Evolutionary conservation across 2,797 vertebrate genomes (phyloP).

Genomic region (Clangula hyemalis): DNA sequence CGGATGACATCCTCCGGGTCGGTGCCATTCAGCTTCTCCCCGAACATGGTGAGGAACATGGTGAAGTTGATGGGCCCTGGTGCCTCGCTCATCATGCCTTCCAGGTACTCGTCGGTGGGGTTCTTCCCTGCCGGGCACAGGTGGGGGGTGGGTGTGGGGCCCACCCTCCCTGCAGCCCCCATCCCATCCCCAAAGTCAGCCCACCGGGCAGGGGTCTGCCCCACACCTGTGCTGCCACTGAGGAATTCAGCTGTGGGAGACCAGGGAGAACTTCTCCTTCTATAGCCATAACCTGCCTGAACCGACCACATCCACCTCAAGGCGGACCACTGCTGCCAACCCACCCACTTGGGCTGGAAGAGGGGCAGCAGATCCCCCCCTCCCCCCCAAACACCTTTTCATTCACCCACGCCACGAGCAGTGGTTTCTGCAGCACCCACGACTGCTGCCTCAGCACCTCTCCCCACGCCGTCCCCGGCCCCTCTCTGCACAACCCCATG

Average conservation of each 20-base stretch:
- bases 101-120: constrained; percentile 96
- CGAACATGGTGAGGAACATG: constrained; percentile 99
- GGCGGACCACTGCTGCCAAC: background rate
- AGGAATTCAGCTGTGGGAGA: background rate
- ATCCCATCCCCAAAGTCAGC: background rate
- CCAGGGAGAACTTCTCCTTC: background rate
- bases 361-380: background rate
- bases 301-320: too few species aligned
- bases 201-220: background rate
- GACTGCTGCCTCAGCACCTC: background rate
- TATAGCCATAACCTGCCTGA: background rate
- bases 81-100: constrained; percentile 98
- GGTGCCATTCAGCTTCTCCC: constrained; percentile 95
- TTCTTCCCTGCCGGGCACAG: constrained; percentile 87
- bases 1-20: constrained; percentile 98
- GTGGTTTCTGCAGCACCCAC: rapidly evolving
- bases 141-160: background rate
- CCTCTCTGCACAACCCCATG: background rate
- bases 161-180: background rate
- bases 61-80: constrained; percentile 99
- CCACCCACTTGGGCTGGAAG: background rate
- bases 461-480: background rate
- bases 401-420: rapidly evolving
- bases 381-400: background rate
- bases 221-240: background rate